A percentile compares a stretch with the other conserved stretches of the same genome.
Conservation (phyloP, 2,888 invertebrate genomes). For the Drosophila emarginata region DNA sequence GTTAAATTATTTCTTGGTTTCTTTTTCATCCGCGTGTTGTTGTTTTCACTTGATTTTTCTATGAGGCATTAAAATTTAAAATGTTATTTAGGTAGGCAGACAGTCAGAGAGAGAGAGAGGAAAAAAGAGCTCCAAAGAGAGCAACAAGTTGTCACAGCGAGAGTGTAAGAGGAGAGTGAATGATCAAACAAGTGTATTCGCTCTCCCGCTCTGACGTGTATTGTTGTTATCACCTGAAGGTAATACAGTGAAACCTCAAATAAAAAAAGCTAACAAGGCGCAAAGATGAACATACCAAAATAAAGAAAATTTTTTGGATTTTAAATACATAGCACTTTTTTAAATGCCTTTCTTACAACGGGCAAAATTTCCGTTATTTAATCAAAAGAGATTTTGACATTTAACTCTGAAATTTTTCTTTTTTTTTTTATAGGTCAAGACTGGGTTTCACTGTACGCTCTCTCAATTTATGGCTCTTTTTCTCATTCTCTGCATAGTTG, state of each 20-base stretch:
- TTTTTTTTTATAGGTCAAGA: background rate
- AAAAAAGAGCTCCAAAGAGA: slow-evolving; percentile 18
- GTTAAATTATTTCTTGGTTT: slow-evolving; percentile 17
- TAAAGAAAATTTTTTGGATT: no score
- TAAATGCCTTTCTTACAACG: no score
- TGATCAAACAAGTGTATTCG: slow-evolving; percentile 51
- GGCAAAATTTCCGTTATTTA: no score
- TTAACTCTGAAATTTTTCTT: background rate
- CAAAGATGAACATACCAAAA: background rate
- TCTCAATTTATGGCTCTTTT: background rate
- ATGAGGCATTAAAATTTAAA: slow-evolving; percentile 47
- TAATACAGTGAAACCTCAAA: slow-evolving; percentile 18
- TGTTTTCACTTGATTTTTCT: slow-evolving; percentile 40
- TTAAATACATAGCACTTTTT: no score
- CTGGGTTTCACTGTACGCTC: slow-evolving; percentile 16
- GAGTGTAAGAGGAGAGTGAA: slow-evolving; percentile 19
- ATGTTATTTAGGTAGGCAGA: slow-evolving; percentile 39
- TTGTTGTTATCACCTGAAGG: slow-evolving; percentile 68
- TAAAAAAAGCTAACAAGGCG: no score
- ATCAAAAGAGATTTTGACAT: background rate
- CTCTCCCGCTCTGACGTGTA: slow-evolving; percentile 18
- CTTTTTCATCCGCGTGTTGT: slow-evolving; percentile 11
- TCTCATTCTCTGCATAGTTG: slow-evolving; percentile 52
- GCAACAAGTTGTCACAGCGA: slow-evolving; percentile 40
- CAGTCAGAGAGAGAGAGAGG: slow-evolving; percentile 21